Percentiles rank a stretch among this genome's conserved stretches.
Evolutionary conservation across 1,140 invertebrate genomes (phyloP).

Genomic region (Ceratina australensis): DNA sequence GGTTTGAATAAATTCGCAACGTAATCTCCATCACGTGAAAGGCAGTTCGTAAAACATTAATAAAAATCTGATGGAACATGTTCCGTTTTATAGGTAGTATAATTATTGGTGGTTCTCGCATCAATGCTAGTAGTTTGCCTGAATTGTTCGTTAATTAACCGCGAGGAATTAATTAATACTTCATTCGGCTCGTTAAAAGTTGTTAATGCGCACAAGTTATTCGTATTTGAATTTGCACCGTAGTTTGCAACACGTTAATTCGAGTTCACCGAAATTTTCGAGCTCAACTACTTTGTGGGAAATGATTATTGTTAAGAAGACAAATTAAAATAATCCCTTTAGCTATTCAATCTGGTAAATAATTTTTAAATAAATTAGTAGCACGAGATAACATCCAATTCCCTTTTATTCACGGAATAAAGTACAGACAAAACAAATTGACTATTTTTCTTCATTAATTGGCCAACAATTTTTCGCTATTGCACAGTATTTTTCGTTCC

Average conservation of each 20-base stretch:
- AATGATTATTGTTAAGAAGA: neutral
- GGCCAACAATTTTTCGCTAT: no score
- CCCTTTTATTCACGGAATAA: no score
- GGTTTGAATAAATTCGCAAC: no score
- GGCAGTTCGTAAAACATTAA: neutral
- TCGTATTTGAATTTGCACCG: neutral
- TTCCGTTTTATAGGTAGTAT: neutral
- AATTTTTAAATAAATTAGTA: no score
- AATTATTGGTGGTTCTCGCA: slow-evolving; percentile 12
- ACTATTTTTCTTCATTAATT: no score
- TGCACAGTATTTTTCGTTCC: no score
- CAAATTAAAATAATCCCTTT: no score
- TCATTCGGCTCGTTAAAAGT: slow-evolving; percentile 35
- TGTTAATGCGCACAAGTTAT: slow-evolving; percentile 24
- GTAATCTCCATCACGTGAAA: no score
- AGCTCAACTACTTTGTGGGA: no score
- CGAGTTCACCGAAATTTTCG: neutral
- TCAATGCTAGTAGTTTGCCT: slow-evolving; percentile 4
- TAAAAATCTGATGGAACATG: neutral
- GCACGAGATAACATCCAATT: no score
- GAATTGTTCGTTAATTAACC: slow-evolving; percentile 35
- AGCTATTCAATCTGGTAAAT: no score
- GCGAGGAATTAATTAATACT: slow-evolving; percentile 36
- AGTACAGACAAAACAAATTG: no score
- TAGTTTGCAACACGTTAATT: neutral